Percentiles rank a stretch among this genome's conserved stretches.
Evolutionary conservation across 2,113 vertebrate genomes (phyloP).

Genomic region (Pardalotus punctatus): DNA sequence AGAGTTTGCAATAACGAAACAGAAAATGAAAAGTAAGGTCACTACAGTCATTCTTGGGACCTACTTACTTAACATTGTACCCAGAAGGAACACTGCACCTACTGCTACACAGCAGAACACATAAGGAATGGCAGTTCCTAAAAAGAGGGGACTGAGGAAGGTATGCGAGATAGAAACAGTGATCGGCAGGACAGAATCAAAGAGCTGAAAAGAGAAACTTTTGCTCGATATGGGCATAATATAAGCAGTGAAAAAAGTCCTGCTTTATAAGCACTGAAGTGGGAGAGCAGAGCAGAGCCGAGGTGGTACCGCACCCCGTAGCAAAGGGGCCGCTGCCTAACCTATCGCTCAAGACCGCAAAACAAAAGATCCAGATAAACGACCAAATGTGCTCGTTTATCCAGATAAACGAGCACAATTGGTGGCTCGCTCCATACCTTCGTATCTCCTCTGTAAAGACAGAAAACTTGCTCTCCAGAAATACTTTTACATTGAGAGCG

Average conservation of each 20-base stretch:
- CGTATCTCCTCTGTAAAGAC: accelerated
- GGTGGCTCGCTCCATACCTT: not conserved
- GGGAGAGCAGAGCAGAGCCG: not conserved
- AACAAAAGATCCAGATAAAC: not conserved
- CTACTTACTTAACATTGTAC: accelerated
- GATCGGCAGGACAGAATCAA: not conserved
- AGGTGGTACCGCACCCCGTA: accelerated
- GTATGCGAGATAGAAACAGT: accelerated
- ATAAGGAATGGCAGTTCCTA: accelerated
- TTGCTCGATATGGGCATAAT: accelerated
- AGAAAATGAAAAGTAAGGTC: not conserved
- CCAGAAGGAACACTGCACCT: not conserved
- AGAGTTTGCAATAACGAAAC: not conserved
- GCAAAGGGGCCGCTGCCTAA: not conserved
- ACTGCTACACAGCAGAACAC: not conserved
- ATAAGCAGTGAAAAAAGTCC: not conserved
- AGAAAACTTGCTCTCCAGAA: not conserved
- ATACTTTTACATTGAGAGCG: accelerated
- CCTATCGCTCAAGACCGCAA: accelerated
- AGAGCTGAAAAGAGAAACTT: not conserved
- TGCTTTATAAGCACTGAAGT: not conserved
- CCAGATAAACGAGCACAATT: accelerated
- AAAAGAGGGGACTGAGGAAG: not conserved
- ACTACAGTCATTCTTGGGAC: not conserved
- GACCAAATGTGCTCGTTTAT: too few relatives aligned